phyloP scores from a whole-genome alignment of 2,888 invertebrate genomes.

The Tribolium freemani region DNA sequence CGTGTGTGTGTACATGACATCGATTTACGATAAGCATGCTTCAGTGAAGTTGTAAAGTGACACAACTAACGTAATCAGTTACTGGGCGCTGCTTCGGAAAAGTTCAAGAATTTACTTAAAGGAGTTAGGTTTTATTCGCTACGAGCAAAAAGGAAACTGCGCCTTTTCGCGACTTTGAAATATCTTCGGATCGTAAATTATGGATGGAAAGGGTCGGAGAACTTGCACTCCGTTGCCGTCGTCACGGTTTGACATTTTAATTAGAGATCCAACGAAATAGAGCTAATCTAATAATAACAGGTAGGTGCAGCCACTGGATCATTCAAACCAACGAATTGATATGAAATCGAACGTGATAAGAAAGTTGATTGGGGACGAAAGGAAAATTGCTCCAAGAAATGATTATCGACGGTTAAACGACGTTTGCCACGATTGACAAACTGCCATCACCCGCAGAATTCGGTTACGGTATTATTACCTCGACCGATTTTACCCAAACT shows the following conservation, averaged over 20 bases:
- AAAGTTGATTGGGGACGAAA: slow-evolving; percentile 1
- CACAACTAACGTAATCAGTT: slow-evolving; percentile 36
- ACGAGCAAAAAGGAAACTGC: slow-evolving; percentile 11
- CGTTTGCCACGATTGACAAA: slow-evolving; percentile 14
- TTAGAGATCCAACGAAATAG: not conserved
- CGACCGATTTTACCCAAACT: not conserved
- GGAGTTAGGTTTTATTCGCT: slow-evolving; percentile 9
- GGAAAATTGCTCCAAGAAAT: slow-evolving; percentile 8
- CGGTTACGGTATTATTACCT: not conserved
- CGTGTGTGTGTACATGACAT: slow-evolving; percentile 47
- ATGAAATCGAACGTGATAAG: slow-evolving; percentile 16
- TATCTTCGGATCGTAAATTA: slow-evolving; percentile 6
- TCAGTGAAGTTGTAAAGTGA: slow-evolving; percentile 32
- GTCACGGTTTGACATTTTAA: not conserved
- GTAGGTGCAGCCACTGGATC: not conserved
- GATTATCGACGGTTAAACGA: slow-evolving; percentile 14
- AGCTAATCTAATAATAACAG: slow-evolving; percentile 5
- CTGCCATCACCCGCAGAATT: not conserved
- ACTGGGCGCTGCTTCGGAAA: slow-evolving; percentile 13
- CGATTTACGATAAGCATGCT: slow-evolving; percentile 45
- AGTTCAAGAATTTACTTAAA: slow-evolving; percentile 30
- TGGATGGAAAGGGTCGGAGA: not conserved
- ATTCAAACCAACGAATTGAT: slow-evolving; percentile 12
- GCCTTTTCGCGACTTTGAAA: slow-evolving; percentile 15
- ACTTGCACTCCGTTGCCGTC: not conserved